Conservation (phyloP, 2,888 invertebrate species). For the Slavum lentiscoides region DNA sequence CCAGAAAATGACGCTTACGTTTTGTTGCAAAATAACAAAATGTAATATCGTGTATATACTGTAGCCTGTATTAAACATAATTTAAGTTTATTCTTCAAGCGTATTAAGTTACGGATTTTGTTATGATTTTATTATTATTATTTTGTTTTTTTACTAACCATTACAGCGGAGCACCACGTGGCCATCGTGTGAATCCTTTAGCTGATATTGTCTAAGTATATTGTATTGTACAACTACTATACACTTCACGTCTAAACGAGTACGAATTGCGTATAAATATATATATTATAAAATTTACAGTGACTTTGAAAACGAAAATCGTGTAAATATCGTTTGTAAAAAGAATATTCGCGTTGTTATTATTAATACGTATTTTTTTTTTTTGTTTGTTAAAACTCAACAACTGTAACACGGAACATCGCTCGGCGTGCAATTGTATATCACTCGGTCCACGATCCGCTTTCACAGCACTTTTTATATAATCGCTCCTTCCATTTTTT, state of each 20-base stretch:
- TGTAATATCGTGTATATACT: too few species aligned
- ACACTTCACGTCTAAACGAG: slow-evolving; percentile 18
- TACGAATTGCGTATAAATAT: not conserved
- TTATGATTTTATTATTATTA: too few species aligned
- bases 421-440: slow-evolving; percentile 41
- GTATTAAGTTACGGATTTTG: not conserved
- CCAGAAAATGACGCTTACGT: too few species aligned
- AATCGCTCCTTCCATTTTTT: slow-evolving; percentile 41
- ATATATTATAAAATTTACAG: not conserved
- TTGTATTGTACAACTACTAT: not conserved
- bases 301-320: not conserved
- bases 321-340: not conserved
- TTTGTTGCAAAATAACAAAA: too few species aligned
- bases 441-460: slow-evolving; percentile 52
- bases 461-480: slow-evolving; percentile 53
- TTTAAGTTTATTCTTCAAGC: not conserved
- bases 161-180: slow-evolving; percentile 43
- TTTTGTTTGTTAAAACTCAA: not conserved
- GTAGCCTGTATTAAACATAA: not conserved
- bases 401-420: slow-evolving; percentile 43
- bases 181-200: slow-evolving; percentile 14
- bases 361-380: not conserved
- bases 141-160: slow-evolving; percentile 29
- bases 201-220: not conserved
- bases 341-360: not conserved